Evolutionary conservation across 2,888 invertebrate species (phyloP).

Genomic region (Chelonus formosanus): DNA sequence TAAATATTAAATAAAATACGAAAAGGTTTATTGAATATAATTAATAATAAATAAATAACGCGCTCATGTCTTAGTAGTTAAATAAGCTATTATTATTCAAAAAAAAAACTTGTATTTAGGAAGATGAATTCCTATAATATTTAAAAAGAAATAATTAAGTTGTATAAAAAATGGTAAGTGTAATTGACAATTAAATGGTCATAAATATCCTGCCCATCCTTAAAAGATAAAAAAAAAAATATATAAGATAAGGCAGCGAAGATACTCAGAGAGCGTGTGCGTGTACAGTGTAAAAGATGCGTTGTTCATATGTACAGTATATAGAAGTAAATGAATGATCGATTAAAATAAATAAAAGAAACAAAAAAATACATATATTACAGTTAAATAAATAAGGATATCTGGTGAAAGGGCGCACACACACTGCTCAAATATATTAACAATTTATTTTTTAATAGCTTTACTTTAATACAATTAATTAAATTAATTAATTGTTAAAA

Average conservation of each 20-base stretch:
- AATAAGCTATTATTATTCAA: conserved; percentile 24
- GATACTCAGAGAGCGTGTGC: conserved; percentile 60
- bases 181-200: conserved; percentile 40
- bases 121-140: conserved; percentile 30
- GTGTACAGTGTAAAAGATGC: conserved; percentile 65
- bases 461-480: conserved; percentile 24
- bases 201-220: conserved; percentile 42
- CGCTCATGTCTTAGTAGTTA: conserved; percentile 37
- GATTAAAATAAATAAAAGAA: conserved; percentile 41
- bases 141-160: conserved; percentile 21
- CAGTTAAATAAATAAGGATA: conserved; percentile 57
- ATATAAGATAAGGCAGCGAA: conserved; percentile 54
- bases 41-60: conserved; percentile 35
- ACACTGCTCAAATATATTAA: conserved; percentile 41
- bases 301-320: conserved; percentile 65
- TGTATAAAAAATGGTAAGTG: conserved; percentile 39
- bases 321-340: conserved; percentile 50
- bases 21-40: conserved; percentile 32
- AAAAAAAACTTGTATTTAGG: conserved; percentile 21
- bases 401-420: conserved; percentile 48
- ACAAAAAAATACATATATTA: conserved; percentile 55
- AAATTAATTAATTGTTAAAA: too few species aligned
- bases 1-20: conserved; percentile 20
- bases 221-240: conserved; percentile 15
- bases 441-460: conserved; percentile 17